Base-by-base conservation (phyloP, 2,113 vertebrate species). In the Phoenicopterus ruber region DNA sequence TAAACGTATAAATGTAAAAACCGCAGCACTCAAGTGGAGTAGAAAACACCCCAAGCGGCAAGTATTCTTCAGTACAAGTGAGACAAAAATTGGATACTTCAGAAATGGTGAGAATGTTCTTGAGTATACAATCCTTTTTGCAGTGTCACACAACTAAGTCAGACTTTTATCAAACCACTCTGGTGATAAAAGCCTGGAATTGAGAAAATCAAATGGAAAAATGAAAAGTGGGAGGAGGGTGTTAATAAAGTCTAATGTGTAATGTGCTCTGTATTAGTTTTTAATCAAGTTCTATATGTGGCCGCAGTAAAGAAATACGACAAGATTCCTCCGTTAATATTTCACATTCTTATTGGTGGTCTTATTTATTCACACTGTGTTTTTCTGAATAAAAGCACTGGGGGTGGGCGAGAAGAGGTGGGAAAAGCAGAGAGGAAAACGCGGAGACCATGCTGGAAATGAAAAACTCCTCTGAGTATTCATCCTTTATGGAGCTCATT, bases 81-180 rank as follows among this genome's bases (percentile, higher is more conserved):
- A 97, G 97, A 98, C 79, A 93, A 98, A 97, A 98, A 97, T 94
- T 93, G 96, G 92, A 91, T 97, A 93, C 85, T 93, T 97, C 55
- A 90, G 77, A 97, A 94, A 98, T 96, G 96, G 98, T 98, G 98
- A 98, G 98, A 98, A 98, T 98, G 97, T 98, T 98, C 94, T 92
- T 97, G 78, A 86, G 94, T 55, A 76, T 97, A 96, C 85, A 96
- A 96, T 95, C 98, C 98, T 98, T 98, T 98, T 98, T 98, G 97
- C 98, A 98, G 97, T 98, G 97, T 98, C 98, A 97, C 98, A 97
- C 91, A 12, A 88, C 95, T 94, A 94, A 96, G 95, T 55, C 88
- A 90, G 84, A 98, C 96, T 98, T 98, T 98, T 98, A 98, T 97
- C 98, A 98, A 96, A 97, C 46, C 65, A 84, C 66, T 71, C 71